Percentiles rank a stretch among this genome's conserved stretches.
phyloP scores from a whole-genome alignment of 2,113 vertebrate genomes.

The Lipophrys pholis region DNA sequence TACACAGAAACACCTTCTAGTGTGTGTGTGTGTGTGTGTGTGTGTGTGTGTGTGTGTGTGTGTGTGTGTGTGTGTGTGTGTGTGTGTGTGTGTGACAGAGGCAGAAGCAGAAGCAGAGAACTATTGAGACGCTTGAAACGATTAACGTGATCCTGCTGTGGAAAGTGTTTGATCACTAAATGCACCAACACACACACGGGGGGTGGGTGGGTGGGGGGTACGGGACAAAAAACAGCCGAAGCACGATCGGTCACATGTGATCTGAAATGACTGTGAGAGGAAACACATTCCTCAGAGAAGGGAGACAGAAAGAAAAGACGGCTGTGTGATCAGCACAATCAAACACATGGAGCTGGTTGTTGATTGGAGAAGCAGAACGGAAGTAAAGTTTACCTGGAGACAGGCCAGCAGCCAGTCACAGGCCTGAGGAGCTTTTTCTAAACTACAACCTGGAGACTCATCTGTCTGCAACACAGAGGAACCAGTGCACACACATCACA shows the following conservation, averaged over 20 bases:
- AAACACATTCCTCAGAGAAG: conserved; percentile 42
- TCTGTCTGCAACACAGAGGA: conserved; percentile 85
- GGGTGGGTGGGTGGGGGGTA: too few relatives aligned
- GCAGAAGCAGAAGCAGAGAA: not conserved
- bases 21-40: conserved; percentile 23
- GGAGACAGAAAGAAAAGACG: conserved; percentile 1
- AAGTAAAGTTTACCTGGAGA: conserved; percentile 83
- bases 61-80: not conserved
- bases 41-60: not conserved
- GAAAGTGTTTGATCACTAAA: conserved; percentile 38
- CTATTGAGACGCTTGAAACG: conserved; percentile 17
- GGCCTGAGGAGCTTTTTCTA: conserved; percentile 80
- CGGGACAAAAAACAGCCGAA: conserved; percentile 41
- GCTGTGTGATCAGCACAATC: conserved; percentile 58
- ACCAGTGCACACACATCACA: conserved; percentile 65
- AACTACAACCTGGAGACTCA: conserved; percentile 82
- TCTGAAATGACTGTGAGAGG: conserved; percentile 55
- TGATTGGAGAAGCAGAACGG: conserved; percentile 70
- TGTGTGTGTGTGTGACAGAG: conserved; percentile 5
- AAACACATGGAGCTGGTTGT: conserved; percentile 62
- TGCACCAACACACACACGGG: conserved; percentile 20
- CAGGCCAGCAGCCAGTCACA: conserved; percentile 87
- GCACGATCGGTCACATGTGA: conserved; percentile 50
- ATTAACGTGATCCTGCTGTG: conserved; percentile 13
- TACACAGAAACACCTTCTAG: conserved; percentile 14